Percentiles rank a stretch among this genome's conserved stretches.
These are phyloP conservation scores for Sesamia inferens DNA, from an alignment of 2,888 invertebrate genomes.

Conservation along the genomic window DNA sequence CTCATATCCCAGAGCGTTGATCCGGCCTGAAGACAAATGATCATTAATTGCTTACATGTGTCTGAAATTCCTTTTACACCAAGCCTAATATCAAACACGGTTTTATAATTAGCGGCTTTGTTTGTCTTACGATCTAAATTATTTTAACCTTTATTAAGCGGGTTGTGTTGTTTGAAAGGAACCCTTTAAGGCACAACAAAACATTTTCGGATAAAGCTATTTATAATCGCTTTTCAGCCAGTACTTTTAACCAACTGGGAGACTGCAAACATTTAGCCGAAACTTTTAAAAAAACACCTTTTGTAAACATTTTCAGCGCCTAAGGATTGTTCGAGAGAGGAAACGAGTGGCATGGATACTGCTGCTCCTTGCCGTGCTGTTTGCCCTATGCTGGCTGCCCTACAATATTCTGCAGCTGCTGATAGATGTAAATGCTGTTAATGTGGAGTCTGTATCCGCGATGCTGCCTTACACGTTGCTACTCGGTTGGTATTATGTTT, in stretches of 20 bases:
- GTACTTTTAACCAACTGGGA: background rate
- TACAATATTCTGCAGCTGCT: constrained; percentile 93
- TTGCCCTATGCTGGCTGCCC: constrained; percentile 94
- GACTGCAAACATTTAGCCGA: background rate
- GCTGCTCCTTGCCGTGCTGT: constrained; percentile 92
- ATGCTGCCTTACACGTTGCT: constrained; percentile 92
- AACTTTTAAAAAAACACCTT: background rate
- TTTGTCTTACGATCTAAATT: background rate
- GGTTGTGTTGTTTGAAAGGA: background rate
- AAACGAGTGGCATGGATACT: constrained; percentile 94
- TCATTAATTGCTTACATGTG: background rate
- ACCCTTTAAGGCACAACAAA: background rate
- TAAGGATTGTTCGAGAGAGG: constrained; percentile 80
- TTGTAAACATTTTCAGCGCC: constrained; percentile 70
- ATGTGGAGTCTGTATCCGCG: constrained; percentile 80
- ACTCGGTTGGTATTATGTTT: constrained; percentile 79
- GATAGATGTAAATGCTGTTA: constrained; percentile 90
- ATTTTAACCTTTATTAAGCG: background rate
- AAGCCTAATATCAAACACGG: background rate
- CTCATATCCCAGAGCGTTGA: too few species aligned
- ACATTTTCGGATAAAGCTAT: constrained; percentile 3
- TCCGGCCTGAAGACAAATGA: background rate
- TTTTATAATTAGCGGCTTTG: constrained; percentile 1
- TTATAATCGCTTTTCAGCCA: background rate
- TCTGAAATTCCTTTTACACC: background rate